Evolutionary conservation across 2,888 invertebrate genomes (phyloP), one percentile per base, ranked within the genome.

Genomic region (Villa cingulata): DNA sequence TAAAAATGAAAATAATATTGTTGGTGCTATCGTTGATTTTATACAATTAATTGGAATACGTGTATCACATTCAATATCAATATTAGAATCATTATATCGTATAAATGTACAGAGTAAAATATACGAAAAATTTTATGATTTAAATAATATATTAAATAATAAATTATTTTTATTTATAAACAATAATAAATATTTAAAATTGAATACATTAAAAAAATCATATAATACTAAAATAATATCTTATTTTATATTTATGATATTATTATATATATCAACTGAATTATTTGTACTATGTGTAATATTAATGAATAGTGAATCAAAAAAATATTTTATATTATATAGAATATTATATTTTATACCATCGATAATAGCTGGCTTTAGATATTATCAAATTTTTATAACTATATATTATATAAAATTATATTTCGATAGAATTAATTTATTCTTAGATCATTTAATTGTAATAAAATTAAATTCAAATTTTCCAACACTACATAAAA

Each of bases 371-470:
- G 62, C 61, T 37, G 61, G 61, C 2, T 4, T 64, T 39, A 56
- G 64, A 17, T 67, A 66, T 48, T 63, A 62, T 51, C 69, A 68
- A 56, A 60, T 63, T 40, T 59, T 60, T n/a, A 53, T 57, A 3
- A 47, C 52, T 15, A 52, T 66, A 1, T 50, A 48, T 6, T 55
- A 63, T 4, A 55, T 67, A n/a, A 59, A 60, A 4, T 48, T 51
- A 23, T 59, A 67, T 3, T 58, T 68, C 46, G 56, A 58, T 15
- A 45, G 60, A 40, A 49, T 68, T 3, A 56, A 60, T 32, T 12
- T 32, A 3, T 12, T 32, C 3, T 32, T 32, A 12, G 29, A 12
- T 3, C 29, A 32, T 27, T 27, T 27, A 27, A 27, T 9, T 27
- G 6, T 10, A 27, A 9, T 27, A 27, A 27, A 27, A 27, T 27